Conservation (phyloP, 2,888 invertebrate species). For the Sacculina carcini region DNA sequence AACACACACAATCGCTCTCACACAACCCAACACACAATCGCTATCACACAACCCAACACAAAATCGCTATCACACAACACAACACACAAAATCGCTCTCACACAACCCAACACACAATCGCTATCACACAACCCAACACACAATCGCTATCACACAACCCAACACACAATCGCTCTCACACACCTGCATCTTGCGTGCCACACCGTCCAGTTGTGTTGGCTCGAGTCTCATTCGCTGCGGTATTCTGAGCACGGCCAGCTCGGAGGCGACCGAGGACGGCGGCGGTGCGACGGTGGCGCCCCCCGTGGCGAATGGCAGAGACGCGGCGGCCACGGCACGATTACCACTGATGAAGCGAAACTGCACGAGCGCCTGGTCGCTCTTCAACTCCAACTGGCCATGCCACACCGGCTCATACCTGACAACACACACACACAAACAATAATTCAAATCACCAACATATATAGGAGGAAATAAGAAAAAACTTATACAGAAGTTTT, state of each 20-base stretch:
- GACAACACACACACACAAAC: slow-evolving; percentile 5
- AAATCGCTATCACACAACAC: no score
- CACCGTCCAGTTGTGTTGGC: slow-evolving; percentile 80
- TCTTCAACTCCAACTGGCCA: slow-evolving; percentile 75
- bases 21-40: no score
- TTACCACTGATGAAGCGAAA: slow-evolving; percentile 97
- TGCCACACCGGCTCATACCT: slow-evolving; percentile 94
- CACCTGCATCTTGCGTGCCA: slow-evolving; percentile 86
- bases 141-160: not conserved
- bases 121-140: not conserved
- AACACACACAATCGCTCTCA: no score
- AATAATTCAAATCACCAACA: not conserved
- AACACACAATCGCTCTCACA: slow-evolving; percentile 14
- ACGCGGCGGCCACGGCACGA: slow-evolving; percentile 59
- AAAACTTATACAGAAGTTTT: not conserved
- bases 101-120: not conserved
- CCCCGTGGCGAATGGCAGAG: slow-evolving; percentile 47
- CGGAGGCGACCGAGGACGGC: slow-evolving; percentile 52
- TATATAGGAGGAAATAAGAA: not conserved
- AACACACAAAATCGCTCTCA: no score
- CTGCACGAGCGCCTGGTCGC: slow-evolving; percentile 87
- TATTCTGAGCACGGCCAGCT: slow-evolving; percentile 35
- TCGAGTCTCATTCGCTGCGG: slow-evolving; percentile 94
- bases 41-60: no score
- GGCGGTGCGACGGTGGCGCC: no score